Percentiles rank a stretch among this genome's conserved stretches.
These are phyloP conservation scores for Ceratitis capitata DNA, from an alignment of 1,140 invertebrate genomes.

Conservation along the genomic window DNA sequence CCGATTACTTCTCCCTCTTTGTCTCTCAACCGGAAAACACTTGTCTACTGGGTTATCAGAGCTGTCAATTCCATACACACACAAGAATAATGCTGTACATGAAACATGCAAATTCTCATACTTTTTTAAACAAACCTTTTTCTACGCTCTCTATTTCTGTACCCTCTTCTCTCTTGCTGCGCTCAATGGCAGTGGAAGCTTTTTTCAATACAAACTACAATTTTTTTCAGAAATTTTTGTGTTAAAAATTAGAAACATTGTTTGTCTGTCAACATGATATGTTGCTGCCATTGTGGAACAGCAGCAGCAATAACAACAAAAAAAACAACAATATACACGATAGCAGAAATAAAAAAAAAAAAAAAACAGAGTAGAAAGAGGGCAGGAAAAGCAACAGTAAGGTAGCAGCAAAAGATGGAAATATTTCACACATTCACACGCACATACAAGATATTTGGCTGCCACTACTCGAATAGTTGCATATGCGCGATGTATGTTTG, in stretches of 20 bases:
- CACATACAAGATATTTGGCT: neutral
- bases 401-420: neutral
- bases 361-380: no score
- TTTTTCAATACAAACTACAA: slow-evolving; percentile 1
- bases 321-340: neutral
- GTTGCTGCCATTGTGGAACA: slow-evolving; percentile 16
- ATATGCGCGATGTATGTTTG: neutral
- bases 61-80: neutral
- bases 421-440: neutral
- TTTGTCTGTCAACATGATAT: slow-evolving; percentile 42
- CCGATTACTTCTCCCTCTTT: no score
- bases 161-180: no score
- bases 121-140: slow-evolving; percentile 1
- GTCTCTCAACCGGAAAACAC: no score
- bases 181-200: neutral
- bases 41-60: neutral
- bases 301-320: neutral
- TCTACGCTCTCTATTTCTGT: neutral
- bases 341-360: neutral
- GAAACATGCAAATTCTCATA: slow-evolving; percentile 23
- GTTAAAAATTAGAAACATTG: slow-evolving; percentile 43
- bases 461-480: neutral
- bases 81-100: slow-evolving; percentile 16
- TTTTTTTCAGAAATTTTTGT: slow-evolving; percentile 17
- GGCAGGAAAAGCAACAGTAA: neutral